Percentiles rank a stretch among this genome's conserved stretches.
Conservation (phyloP, 2,888 invertebrate species). For the Archaeoteleia sp. region DNA sequence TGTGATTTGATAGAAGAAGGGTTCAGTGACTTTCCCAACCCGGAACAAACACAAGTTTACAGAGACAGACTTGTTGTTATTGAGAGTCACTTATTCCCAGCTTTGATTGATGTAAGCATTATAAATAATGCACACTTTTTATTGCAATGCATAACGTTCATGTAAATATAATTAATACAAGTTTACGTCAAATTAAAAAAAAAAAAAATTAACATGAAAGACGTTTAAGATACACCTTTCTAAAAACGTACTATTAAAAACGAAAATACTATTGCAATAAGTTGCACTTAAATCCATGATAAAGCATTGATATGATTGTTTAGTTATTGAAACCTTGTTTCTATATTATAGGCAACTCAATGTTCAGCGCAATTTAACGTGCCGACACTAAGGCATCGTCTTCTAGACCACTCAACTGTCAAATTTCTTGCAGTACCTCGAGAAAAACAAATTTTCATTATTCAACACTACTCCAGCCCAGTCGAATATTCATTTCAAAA, state of each 20-base stretch:
- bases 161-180: too few relatives aligned
- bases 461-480: constrained; percentile 70
- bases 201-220: too few relatives aligned
- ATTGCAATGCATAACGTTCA: background rate
- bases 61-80: constrained; percentile 65
- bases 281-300: background rate
- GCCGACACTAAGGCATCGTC: constrained; percentile 37
- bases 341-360: constrained; percentile 56
- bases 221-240: too few relatives aligned
- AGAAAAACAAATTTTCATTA: constrained; percentile 64
- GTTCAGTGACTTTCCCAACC: constrained; percentile 55
- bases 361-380: constrained; percentile 50
- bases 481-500: constrained; percentile 70
- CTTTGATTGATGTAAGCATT: constrained; percentile 68
- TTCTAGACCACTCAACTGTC: constrained; percentile 23
- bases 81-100: constrained; percentile 66
- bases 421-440: constrained; percentile 34
- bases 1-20: constrained; percentile 65
- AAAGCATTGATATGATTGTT: background rate
- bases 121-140: background rate
- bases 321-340: background rate
- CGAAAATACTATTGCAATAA: too few relatives aligned
- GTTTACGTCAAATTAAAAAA: background rate
- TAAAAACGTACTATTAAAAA: too few relatives aligned
- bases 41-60: constrained; percentile 58